phyloP scores from a whole-genome alignment of 2,113 vertebrate species.

The Dunckerocampus dactyliophorus region DNA sequence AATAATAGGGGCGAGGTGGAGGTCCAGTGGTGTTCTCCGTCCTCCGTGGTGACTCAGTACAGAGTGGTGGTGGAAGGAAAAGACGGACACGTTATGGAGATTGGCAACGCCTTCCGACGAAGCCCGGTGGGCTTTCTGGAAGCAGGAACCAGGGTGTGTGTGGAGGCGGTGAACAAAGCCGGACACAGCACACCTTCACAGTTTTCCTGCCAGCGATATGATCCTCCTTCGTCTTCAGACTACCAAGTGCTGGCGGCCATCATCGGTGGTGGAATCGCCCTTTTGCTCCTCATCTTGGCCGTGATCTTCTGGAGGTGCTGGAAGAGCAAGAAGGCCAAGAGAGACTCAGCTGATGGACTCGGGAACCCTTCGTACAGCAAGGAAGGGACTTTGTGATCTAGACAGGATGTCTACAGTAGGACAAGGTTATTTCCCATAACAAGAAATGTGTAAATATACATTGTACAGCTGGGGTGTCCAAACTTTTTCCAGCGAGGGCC shows the following conservation, averaged over 20 bases:
- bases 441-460: conserved; percentile 13
- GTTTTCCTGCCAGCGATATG: conserved; percentile 58
- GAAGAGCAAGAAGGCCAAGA: conserved; percentile 37
- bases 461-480: too few relatives aligned
- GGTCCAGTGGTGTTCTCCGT: conserved; percentile 73
- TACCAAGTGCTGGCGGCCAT: conserved; percentile 26
- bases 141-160: conserved; percentile 66
- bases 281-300: conserved; percentile 49
- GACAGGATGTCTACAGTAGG: background rate
- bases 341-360: conserved; percentile 47
- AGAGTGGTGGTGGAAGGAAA: conserved; percentile 50
- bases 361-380: conserved; percentile 66
- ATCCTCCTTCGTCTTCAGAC: background rate
- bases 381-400: conserved; percentile 51
- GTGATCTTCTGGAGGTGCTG: conserved; percentile 50
- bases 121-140: conserved; percentile 48
- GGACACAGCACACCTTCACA: conserved; percentile 52
- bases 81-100: conserved; percentile 1
- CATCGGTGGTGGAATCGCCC: conserved; percentile 47
- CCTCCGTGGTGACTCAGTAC: conserved; percentile 63
- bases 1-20: conserved; percentile 35
- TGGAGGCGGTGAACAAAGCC: conserved; percentile 63
- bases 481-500: too few relatives aligned
- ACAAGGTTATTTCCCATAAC: too few relatives aligned
- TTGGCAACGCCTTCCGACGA: conserved; percentile 20